Percentiles rank a stretch among this genome's conserved stretches.
These are phyloP conservation scores for Proteles cristata DNA, from an alignment of 2,113 vertebrate genomes.

Conservation along the genomic window DNA sequence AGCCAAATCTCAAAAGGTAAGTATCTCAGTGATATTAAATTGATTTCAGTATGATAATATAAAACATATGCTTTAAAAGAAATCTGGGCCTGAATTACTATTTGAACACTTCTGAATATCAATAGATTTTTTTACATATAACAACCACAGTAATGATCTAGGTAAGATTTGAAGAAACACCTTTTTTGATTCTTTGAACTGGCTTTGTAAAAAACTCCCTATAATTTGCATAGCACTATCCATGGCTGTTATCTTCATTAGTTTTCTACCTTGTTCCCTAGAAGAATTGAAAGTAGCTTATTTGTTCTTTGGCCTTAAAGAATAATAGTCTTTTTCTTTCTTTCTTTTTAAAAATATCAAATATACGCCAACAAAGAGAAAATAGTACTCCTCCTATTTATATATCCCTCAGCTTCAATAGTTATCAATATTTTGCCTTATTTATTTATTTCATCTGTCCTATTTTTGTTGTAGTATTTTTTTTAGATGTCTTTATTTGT, in stretches of 20 bases:
- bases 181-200: background rate
- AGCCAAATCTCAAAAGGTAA: constrained; percentile 80
- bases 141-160: background rate
- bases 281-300: constrained; percentile 27
- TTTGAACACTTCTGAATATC: background rate
- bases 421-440: background rate
- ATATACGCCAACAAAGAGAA: background rate
- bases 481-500: no score
- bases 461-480: constrained; percentile 24
- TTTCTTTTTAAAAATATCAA: background rate
- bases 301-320: constrained; percentile 35
- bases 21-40: constrained; percentile 10
- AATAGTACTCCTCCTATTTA: background rate
- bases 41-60: background rate
- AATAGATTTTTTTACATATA: background rate
- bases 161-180: background rate
- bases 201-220: background rate
- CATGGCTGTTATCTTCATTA: background rate
- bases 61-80: background rate
- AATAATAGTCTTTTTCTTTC: background rate
- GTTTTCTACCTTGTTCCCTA: background rate
- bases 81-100: background rate
- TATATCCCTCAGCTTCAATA: background rate
- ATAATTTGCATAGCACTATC: background rate
- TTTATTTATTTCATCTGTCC: background rate